Evolutionary conservation across 2,113 vertebrate species (phyloP), one percentile per base, ranked within the genome.

Genomic region (Castor canadensis): DNA sequence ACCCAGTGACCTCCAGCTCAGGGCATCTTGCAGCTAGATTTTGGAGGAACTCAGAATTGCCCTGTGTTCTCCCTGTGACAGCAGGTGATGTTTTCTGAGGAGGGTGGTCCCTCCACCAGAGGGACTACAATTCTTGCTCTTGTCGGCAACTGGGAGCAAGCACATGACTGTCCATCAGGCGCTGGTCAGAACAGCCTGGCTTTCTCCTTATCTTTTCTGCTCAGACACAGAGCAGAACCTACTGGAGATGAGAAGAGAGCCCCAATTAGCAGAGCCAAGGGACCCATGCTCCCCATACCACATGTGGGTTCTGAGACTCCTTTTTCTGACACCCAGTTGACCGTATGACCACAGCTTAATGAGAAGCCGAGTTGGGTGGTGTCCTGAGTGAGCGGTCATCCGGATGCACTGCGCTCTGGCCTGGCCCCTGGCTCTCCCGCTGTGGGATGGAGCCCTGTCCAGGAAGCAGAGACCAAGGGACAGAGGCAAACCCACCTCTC

Each of bases 181-280:
- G 91, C 96, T 95, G 87, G 96, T 97, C 96, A 93, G 97, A 97
- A 98, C 40, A 16, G 58, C 97, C 88, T 86, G 62, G 75, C 96
- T 96, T 95, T 98, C 98, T 98, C 97, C 98, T 98, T 98, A 98
- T 98, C 98, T 98, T 89, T 86, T 97, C 97, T 91, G 96, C 97
- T 97, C 97, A 96, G 98, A 97, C 43, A 0, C 85, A 91, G 35
- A 47, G 58, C 91, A 86, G 87, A 96, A 95, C 93, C 94, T 66
- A 95, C 84, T 64, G 35, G 91, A 5, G 43, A 92, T 72, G 92
- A 97, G 71, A 96, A 92, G 94, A 97, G 97, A 94, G 97, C 96
- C 93, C 96, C 98, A 98, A 98, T 98, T 98, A 98, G 97, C 97
- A 97, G 95, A 97, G 97, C 97, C 94, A 82, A 95, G 97, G 98